phyloP scores from a whole-genome alignment of 2,113 vertebrate genomes.

The Tachysurus fulvidraco region DNA sequence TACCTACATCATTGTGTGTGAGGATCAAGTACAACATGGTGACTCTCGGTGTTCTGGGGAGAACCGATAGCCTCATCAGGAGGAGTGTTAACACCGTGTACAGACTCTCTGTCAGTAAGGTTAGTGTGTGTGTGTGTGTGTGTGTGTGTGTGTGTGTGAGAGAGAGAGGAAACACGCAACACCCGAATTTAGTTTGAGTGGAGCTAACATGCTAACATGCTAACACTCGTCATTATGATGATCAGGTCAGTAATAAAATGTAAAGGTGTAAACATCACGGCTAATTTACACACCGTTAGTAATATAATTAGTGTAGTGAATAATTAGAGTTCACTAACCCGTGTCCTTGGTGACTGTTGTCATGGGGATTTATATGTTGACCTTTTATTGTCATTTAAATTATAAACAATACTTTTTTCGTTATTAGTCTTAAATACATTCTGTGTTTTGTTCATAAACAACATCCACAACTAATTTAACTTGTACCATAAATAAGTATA shows the following conservation, averaged over 20 bases:
- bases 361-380: background rate
- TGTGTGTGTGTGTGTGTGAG: background rate
- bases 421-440: background rate
- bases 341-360: background rate
- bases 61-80: conserved; percentile 62
- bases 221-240: background rate
- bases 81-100: conserved; percentile 55
- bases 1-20: background rate
- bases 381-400: background rate
- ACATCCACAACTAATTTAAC: background rate
- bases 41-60: conserved; percentile 64
- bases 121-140: conserved; percentile 60
- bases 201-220: conserved; percentile 2
- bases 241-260: background rate
- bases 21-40: conserved; percentile 63
- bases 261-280: background rate
- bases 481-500: background rate
- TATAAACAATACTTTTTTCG: background rate
- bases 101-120: conserved; percentile 65
- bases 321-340: background rate
- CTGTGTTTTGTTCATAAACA: background rate
- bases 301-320: background rate
- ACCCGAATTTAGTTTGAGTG: too few species aligned
- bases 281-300: background rate
- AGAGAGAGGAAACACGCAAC: background rate